Base-by-base conservation (phyloP, 2,888 invertebrate genomes). In the Pammene fasciana region DNA sequence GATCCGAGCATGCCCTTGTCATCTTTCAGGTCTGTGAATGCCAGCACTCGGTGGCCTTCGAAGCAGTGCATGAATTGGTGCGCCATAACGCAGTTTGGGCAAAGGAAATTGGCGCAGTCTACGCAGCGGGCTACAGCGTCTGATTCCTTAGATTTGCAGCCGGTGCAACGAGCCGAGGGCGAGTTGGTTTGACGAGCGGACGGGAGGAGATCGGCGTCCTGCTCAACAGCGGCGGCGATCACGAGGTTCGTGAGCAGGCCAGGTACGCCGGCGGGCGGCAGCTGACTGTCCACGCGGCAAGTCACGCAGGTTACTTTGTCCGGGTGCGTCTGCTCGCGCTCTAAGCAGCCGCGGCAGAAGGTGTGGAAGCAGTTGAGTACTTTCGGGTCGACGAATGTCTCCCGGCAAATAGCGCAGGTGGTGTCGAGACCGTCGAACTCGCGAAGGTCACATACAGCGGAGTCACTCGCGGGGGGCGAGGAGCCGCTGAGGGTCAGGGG, bases 1-100 rank as follows among this genome's bases (percentile, higher is more conserved):
- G 93, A 89, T 73, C 92, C 92, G 46, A 93, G 86, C 83, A 94
- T 93, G 70, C 89, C 88, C 76, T 92, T 92, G 72, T 94, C 94
- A 78, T 95, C 94, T 83, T 95, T 95, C 66, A 95, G 82, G 73
- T 95, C 95, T 50, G 88, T 87, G 79, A 96, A 93, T 72, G 95
- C 94, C 78, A 97, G 94, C 71, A 99, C 98, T 70, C 98, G 95
- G 90, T 99, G 99, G 73, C 98, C 98, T 87, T 98, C 98, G 89
- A 99, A 99, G 88, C 99, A 99, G 89, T 99, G 98, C 99, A 99
- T 99, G 88, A 97, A 98, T 92, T 99, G 98, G 92, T 99, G 99
- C 73, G 99, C 99, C 96, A 98, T 98, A 82, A 98, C 98, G 94
- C 99, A 99, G 88, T 98, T 98, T 71, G 97, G 96, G 93, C 99